Conservation (phyloP, 2,113 vertebrate genomes). For the Oostethus manadensis region DNA sequence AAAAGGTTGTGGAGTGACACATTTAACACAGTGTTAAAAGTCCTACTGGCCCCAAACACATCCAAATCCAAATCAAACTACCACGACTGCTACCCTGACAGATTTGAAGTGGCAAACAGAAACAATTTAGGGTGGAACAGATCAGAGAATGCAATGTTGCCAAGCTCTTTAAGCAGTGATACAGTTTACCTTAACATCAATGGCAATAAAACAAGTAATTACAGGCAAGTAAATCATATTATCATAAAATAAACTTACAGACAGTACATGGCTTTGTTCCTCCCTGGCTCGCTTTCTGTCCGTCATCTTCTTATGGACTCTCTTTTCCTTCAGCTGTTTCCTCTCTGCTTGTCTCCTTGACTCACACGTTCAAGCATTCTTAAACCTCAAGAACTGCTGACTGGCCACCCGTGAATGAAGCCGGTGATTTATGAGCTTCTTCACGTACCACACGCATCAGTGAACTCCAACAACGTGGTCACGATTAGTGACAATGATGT, state of each 20-base stretch:
- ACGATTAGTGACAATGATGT: constrained; percentile 11
- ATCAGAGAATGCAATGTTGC: neutral
- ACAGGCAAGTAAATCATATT: no score
- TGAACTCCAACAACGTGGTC: constrained; percentile 31
- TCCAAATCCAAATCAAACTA: constrained; percentile 1
- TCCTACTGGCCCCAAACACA: neutral
- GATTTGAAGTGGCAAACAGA: neutral
- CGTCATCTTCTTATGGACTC: constrained; percentile 39
- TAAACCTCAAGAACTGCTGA: constrained; percentile 39
- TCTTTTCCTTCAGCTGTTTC: constrained; percentile 31
- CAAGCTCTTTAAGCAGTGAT: neutral
- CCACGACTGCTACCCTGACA: neutral
- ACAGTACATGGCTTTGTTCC: constrained; percentile 45
- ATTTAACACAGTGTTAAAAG: neutral
- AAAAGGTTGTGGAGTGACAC: neutral
- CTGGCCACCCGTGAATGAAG: constrained; percentile 40
- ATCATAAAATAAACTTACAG: constrained; percentile 47
- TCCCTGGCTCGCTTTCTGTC: constrained; percentile 61
- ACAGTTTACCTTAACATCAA: neutral
- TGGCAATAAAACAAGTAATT: no score
- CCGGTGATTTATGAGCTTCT: constrained; percentile 55
- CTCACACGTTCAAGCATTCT: constrained; percentile 24
- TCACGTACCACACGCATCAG: constrained; percentile 59
- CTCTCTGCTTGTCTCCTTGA: constrained; percentile 36
- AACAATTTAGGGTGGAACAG: neutral